phyloP scores from a whole-genome alignment of 2,797 vertebrate species.

The Trematomus bernacchii region DNA sequence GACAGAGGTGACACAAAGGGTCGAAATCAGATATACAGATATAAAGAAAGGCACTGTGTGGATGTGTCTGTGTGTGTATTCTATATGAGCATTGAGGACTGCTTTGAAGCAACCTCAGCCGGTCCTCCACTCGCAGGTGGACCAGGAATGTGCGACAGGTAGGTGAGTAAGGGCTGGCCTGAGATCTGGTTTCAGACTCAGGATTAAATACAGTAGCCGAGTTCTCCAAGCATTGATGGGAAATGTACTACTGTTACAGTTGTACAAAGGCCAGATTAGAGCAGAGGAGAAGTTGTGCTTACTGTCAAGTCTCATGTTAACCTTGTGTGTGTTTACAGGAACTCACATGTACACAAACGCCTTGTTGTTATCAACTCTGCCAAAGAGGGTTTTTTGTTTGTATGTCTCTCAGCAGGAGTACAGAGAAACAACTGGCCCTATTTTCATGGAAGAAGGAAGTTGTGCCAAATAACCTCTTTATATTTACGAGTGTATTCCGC shows the following conservation, averaged over 20 bases:
- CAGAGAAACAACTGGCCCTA: too few species aligned
- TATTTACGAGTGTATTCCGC: too few species aligned
- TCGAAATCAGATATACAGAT: slow-evolving; percentile 53
- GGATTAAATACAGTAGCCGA: slow-evolving; percentile 69
- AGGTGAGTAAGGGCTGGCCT: slow-evolving; percentile 39
- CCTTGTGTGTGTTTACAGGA: slow-evolving; percentile 36
- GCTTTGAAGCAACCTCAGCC: slow-evolving; percentile 37
- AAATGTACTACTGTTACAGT: slow-evolving; percentile 59
- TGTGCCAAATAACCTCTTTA: too few species aligned
- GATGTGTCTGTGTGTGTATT: slow-evolving; percentile 39
- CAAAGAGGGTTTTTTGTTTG: too few species aligned
- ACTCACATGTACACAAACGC: slow-evolving; percentile 9
- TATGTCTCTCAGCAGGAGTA: too few species aligned
- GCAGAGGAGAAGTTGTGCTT: slow-evolving; percentile 27
- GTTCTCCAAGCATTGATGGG: slow-evolving; percentile 31
- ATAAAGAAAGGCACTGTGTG: slow-evolving; percentile 48
- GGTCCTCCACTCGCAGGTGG: slow-evolving; percentile 40
- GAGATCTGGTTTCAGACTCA: slow-evolving; percentile 69
- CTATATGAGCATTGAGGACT: slow-evolving; percentile 11
- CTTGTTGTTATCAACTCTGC: slow-evolving; percentile 16
- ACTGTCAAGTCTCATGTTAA: slow-evolving; percentile 41
- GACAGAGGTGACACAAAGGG: slow-evolving; percentile 37
- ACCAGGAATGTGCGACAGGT: slow-evolving; percentile 58
- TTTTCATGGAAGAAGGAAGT: too few species aligned
- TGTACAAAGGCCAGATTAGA: slow-evolving; percentile 53